phyloP scores from a whole-genome alignment of 2,113 vertebrate genomes.

The Lanius ludovicianus region DNA sequence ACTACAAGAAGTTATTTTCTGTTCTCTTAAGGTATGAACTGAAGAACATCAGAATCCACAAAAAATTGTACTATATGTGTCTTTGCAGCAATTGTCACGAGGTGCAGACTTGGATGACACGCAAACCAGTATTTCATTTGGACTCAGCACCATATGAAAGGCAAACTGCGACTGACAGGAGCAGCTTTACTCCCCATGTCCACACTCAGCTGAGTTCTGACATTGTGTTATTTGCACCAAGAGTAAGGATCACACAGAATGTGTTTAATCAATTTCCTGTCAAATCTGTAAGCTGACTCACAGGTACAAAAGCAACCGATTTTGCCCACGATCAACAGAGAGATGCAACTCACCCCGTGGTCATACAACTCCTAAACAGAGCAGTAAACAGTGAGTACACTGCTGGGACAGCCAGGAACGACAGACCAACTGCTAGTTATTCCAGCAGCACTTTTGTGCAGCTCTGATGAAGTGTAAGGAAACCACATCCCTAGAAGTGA shows the following conservation, averaged over 20 bases:
- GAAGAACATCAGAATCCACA: neutral
- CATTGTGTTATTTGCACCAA: neutral
- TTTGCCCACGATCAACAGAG: neutral
- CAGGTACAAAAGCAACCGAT: neutral
- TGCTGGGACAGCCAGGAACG: neutral
- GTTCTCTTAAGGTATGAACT: neutral
- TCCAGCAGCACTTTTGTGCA: neutral
- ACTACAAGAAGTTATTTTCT: neutral
- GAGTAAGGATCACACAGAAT: neutral
- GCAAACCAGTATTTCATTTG: neutral
- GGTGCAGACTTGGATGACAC: neutral
- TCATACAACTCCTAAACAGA: neutral
- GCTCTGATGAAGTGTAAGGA: neutral
- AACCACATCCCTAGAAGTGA: neutral
- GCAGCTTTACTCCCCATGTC: neutral
- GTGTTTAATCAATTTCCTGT: neutral
- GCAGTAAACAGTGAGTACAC: neutral
- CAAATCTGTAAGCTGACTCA: neutral
- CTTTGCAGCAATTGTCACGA: neutral
- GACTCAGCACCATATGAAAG: neutral
- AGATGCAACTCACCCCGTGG: neutral
- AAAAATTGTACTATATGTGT: accelerated
- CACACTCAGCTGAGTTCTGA: neutral
- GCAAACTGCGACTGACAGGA: neutral
- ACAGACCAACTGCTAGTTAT: neutral